phyloP scores from a whole-genome alignment of 2,113 vertebrate genomes.

The Arizona elegans region DNA sequence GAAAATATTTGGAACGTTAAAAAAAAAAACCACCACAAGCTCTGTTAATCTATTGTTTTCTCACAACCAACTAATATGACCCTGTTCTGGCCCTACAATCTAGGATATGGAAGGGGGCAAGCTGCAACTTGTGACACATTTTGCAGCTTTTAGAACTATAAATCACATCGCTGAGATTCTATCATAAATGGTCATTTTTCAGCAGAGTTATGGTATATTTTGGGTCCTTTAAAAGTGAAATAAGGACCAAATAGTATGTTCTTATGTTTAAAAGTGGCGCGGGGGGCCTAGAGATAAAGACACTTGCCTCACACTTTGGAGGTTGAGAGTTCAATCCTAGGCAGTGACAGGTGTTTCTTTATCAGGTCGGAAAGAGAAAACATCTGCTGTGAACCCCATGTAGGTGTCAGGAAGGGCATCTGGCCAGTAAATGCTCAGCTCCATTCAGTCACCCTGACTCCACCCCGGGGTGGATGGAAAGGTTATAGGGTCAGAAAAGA shows the following conservation, averaged over 20 bases:
- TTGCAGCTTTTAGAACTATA: not conserved
- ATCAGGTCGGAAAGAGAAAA: not conserved
- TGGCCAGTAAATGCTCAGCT: not conserved
- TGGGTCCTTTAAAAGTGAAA: not conserved
- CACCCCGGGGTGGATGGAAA: not conserved
- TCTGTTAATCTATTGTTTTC: not conserved
- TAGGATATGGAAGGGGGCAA: not conserved
- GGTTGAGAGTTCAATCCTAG: not conserved
- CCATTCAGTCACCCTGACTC: not conserved
- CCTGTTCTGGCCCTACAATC: not conserved
- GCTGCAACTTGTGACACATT: not conserved
- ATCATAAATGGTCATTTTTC: not conserved
- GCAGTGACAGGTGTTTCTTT: not conserved
- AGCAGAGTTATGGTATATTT: not conserved
- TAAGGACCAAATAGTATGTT: not conserved
- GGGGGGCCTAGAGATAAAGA: not conserved
- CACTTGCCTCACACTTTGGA: not conserved
- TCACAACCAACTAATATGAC: not conserved
- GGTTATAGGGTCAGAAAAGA: not conserved
- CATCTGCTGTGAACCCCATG: not conserved
- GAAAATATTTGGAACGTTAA: not conserved
- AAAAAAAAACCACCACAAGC: not conserved
- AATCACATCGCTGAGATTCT: not conserved
- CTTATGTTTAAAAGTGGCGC: not conserved
- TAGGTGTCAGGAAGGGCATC: not conserved